Conservation (phyloP, 2,888 invertebrate genomes). For the Eristalis intricaria region DNA sequence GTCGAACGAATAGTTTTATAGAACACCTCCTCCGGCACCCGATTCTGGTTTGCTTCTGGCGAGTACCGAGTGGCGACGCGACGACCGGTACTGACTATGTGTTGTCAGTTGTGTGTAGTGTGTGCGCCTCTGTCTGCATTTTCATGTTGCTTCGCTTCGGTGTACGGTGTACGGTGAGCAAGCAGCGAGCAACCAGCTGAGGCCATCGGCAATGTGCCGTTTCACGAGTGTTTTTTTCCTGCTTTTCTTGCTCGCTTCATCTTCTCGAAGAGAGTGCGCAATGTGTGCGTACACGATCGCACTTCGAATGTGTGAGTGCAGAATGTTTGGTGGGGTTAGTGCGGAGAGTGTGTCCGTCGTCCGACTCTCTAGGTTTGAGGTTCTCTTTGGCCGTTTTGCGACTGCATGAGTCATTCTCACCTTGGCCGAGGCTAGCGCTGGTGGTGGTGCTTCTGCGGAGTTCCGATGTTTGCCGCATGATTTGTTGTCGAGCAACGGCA, state of each 20-base stretch:
- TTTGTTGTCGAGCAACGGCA: constrained; percentile 12
- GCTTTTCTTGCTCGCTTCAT: neutral
- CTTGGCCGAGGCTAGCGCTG: constrained; percentile 21
- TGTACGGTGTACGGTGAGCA: constrained; percentile 29
- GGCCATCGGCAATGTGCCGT: constrained; percentile 62
- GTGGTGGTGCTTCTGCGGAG: neutral
- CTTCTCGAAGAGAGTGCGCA: constrained; percentile 49
- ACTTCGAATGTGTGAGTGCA: neutral
- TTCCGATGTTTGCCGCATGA: constrained; percentile 26
- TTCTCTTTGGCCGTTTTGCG: neutral
- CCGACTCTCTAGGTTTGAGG: neutral
- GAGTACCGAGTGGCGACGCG: constrained; percentile 6
- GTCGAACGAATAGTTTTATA: constrained; percentile 80
- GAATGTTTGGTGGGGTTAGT: neutral
- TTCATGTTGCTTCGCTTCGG: constrained; percentile 52
- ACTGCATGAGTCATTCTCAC: constrained; percentile 40
- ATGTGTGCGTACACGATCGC: neutral
- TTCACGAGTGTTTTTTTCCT: constrained; percentile 4
- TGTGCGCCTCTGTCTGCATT: constrained; percentile 54
- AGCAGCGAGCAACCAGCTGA: constrained; percentile 14
- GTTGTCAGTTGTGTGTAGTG: constrained; percentile 19
- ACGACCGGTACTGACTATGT: constrained; percentile 48
- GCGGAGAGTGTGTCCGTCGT: neutral
- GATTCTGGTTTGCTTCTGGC: constrained; percentile 71
- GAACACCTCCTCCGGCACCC: constrained; percentile 77